These are phyloP conservation scores for Trichopoda pennipes DNA, from an alignment of 2,888 invertebrate species.

Conservation along the genomic window DNA sequence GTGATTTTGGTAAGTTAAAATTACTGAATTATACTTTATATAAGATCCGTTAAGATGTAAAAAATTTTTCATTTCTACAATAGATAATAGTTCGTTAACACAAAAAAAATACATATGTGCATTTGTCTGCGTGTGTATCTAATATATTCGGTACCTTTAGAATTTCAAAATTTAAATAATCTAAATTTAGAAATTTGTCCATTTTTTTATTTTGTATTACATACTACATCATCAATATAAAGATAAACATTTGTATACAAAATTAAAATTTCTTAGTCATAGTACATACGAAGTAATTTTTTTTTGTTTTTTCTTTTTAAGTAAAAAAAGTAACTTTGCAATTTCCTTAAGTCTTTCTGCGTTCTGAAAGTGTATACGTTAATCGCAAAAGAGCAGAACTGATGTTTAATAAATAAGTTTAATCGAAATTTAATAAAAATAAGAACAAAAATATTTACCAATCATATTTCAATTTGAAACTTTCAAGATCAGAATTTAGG, in stretches of 20 bases:
- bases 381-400: too few relatives aligned
- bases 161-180: conserved; percentile 56
- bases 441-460: too few relatives aligned
- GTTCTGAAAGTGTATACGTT: too few relatives aligned
- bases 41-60: conserved; percentile 11
- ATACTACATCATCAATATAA: conserved; percentile 48
- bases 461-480: too few relatives aligned
- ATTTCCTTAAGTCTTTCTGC: too few relatives aligned
- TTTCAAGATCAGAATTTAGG: too few relatives aligned
- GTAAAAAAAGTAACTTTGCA: not conserved
- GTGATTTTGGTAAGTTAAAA: conserved; percentile 64
- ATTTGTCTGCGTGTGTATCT: conserved; percentile 18
- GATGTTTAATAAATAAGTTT: too few relatives aligned
- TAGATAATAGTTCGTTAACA: conserved; percentile 23
- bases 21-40: conserved; percentile 31
- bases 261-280: conserved; percentile 61
- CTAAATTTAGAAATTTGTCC: conserved; percentile 65
- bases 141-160: conserved; percentile 55
- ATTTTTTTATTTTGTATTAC: conserved; percentile 47
- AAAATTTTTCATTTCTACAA: conserved; percentile 8
- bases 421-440: too few relatives aligned
- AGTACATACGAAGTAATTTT: conserved; percentile 30
- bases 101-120: not conserved
- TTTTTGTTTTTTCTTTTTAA: not conserved
- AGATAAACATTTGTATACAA: conserved; percentile 23